Conservation (phyloP, 2,888 invertebrate species). For the Strigamia transsilvanica region DNA sequence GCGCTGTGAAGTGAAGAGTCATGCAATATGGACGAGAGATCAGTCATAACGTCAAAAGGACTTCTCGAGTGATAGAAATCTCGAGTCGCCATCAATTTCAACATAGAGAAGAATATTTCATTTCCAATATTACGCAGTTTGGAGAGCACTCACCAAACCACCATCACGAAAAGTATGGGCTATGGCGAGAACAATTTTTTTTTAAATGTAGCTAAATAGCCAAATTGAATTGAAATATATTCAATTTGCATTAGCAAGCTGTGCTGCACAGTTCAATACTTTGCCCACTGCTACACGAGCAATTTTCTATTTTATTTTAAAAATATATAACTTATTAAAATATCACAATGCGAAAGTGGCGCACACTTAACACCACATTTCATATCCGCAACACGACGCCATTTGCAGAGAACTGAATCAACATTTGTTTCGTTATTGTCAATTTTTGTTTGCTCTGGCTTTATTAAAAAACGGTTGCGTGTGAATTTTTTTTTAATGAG, state of each 20-base stretch:
- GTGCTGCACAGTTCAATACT: too few species aligned
- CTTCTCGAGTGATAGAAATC: slow-evolving; percentile 41
- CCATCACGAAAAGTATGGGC: not conserved
- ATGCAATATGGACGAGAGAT: slow-evolving; percentile 49
- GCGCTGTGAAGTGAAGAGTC: slow-evolving; percentile 42
- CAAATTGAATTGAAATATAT: too few species aligned
- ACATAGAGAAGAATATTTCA: slow-evolving; percentile 39
- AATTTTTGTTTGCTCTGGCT: not conserved
- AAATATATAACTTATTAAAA: not conserved
- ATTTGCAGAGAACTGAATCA: slow-evolving; percentile 22
- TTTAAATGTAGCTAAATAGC: too few species aligned
- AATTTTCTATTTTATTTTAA: too few species aligned
- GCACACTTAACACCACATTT: not conserved
- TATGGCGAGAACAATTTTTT: not conserved
- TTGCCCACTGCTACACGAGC: too few species aligned
- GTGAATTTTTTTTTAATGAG: slow-evolving; percentile 22
- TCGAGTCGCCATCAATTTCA: slow-evolving; percentile 33
- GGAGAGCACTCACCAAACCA: slow-evolving; percentile 32
- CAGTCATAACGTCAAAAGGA: slow-evolving; percentile 46
- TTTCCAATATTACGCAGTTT: slow-evolving; percentile 44
- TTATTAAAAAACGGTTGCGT: not conserved
- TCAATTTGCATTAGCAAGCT: too few species aligned
- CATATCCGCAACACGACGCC: slow-evolving; percentile 8
- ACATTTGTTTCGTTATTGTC: slow-evolving; percentile 13
- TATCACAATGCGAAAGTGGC: not conserved